A percentile compares a stretch with the other conserved stretches of the same genome.
These are phyloP conservation scores for Aspidoscelis tigris DNA, from an alignment of 2,113 vertebrate species.

Conservation along the genomic window DNA sequence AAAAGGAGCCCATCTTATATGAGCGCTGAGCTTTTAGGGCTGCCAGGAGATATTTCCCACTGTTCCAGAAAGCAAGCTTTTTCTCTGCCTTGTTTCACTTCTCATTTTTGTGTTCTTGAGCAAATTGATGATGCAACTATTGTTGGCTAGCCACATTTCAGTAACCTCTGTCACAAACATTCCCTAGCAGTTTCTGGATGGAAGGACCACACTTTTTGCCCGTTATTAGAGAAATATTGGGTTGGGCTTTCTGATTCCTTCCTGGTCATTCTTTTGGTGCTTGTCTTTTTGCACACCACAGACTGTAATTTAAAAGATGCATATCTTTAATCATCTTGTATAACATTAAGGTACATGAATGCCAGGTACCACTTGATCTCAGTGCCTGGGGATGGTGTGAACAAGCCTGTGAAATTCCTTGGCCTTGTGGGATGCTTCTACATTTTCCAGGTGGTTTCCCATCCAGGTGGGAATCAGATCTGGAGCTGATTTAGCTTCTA, in stretches of 20 bases:
- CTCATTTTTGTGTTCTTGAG: conserved; percentile 29
- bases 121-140: background rate
- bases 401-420: too few relatives aligned
- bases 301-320: too few relatives aligned
- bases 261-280: background rate
- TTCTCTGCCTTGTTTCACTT: conserved; percentile 41
- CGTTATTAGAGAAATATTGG: too few relatives aligned
- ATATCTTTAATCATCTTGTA: background rate
- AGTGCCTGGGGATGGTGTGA: too few relatives aligned
- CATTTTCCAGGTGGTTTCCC: too few relatives aligned
- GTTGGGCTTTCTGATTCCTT: background rate
- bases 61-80: conserved; percentile 29
- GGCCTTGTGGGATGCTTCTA: too few relatives aligned
- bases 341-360: too few relatives aligned
- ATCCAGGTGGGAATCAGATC: too few relatives aligned
- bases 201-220: background rate
- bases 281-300: background rate
- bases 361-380: too few relatives aligned
- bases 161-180: conserved; percentile 12
- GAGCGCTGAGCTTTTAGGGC: conserved; percentile 49
- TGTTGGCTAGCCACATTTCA: conserved; percentile 35
- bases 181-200: conserved; percentile 28
- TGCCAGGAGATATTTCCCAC: conserved; percentile 62
- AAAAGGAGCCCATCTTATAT: conserved; percentile 57
- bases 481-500: too few relatives aligned